Evolutionary conservation across 2,888 invertebrate genomes (phyloP), one percentile per base, ranked within the genome.

Genomic region (Cosmorhoe ocellata): DNA sequence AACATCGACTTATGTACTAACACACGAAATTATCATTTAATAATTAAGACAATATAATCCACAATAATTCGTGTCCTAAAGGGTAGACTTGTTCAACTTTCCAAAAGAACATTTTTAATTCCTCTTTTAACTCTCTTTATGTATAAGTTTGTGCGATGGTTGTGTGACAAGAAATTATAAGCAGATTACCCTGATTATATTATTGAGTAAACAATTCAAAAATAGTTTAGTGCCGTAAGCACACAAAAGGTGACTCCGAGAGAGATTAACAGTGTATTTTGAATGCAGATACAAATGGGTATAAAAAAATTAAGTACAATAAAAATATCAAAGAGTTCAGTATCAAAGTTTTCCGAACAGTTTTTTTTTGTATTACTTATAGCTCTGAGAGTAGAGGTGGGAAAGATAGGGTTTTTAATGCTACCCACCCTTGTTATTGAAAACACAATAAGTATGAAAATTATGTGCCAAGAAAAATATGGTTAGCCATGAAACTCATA

Each of bases 1-100:
- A 89, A 89, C 89, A 89, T 72, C 84, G 62, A 86, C 61, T 76
- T 75, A 84, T 41, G 12, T 50, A 38, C 69, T 81, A 81, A 64
- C 61, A 70, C 69, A 77, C 60, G 66, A 73, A 67, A 67, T 49
- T 42, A 32, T 51, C 46, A 13, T 18, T 8, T 43, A 36, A 37
- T 56, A 48, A 43, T 46, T 32, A 44, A 34, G 51, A 42, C 42
- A 51, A 49, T 60, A 66, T 34, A 51, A 54, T 69, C 66, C 60
- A 70, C 67, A 63, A 61, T 76, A 74, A 76, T 84, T 84, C 84
- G 82, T 84, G 82, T 85, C 70, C 76, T 74, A 61, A 76, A 74
- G 73, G 72, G 69, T 76, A 77, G 75, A 73, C 69, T 67, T 49
- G 39, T 53, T 49, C 55, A 58, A 71, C 74, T 24, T 28, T 42